A percentile compares a stretch with the other conserved stretches of the same genome.
Evolutionary conservation across 2,797 vertebrate species (phyloP).

Genomic region (Melanotaenia trifasciata): DNA sequence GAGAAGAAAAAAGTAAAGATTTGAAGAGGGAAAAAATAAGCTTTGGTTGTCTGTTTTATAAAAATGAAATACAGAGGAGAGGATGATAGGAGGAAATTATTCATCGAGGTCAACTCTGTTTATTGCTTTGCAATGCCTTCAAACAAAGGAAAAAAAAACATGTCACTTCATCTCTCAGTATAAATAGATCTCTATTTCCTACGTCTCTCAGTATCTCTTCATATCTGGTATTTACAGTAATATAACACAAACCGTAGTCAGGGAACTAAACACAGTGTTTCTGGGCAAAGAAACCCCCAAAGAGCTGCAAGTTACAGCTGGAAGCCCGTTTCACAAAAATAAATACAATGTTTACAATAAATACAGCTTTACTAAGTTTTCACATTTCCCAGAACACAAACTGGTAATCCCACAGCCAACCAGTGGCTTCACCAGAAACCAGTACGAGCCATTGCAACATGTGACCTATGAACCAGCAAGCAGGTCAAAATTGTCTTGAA

Average conservation of each 20-base stretch:
- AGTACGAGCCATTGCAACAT: slow-evolving; percentile 58
- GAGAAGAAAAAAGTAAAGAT: neutral
- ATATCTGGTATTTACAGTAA: slow-evolving; percentile 66
- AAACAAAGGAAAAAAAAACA: slow-evolving; percentile 53
- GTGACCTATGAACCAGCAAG: slow-evolving; percentile 71
- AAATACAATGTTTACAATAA: slow-evolving; percentile 65
- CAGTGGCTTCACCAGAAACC: slow-evolving; percentile 70
- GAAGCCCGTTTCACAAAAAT: slow-evolving; percentile 71
- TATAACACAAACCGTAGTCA: slow-evolving; percentile 57
- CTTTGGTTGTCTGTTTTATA: slow-evolving; percentile 27
- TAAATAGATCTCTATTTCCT: slow-evolving; percentile 58
- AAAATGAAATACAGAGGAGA: slow-evolving; percentile 4
- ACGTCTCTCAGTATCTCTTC: slow-evolving; percentile 35
- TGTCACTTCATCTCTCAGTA: slow-evolving; percentile 29
- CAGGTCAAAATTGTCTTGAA: slow-evolving; percentile 45
- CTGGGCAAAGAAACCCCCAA: slow-evolving; percentile 42
- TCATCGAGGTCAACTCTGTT: slow-evolving; percentile 70
- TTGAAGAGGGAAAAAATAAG: slow-evolving; percentile 9
- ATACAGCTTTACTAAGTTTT: slow-evolving; percentile 63
- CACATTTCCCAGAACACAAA: slow-evolving; percentile 59
- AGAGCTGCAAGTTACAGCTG: slow-evolving; percentile 57
- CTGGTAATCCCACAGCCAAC: slow-evolving; percentile 66
- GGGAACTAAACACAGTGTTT: slow-evolving; percentile 65
- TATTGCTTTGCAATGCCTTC: slow-evolving; percentile 74
- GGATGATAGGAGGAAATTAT: slow-evolving; percentile 29